Evolutionary conservation across 1,140 invertebrate genomes (phyloP).

Genomic region (Drosophila virilis): DNA sequence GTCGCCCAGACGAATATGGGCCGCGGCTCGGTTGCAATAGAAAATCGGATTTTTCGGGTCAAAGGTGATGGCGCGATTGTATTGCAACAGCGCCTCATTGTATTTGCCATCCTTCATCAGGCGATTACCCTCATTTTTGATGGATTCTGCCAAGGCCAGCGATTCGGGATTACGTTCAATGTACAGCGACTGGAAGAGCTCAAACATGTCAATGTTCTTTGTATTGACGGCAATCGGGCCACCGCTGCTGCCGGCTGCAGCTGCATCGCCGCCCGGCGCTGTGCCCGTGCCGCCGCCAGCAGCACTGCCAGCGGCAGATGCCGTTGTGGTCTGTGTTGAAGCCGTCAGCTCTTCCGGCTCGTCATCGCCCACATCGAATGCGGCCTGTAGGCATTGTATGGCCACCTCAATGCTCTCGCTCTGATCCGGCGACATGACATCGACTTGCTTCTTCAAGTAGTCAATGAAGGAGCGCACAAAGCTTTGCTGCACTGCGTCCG

Average conservation of each 20-base stretch:
- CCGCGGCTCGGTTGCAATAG: conserved; percentile 97
- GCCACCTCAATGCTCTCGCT: conserved; percentile 92
- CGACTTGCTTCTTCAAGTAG: conserved; percentile 75
- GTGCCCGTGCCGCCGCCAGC: conserved; percentile 6
- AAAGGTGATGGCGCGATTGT: conserved; percentile 93
- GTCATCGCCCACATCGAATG: conserved; percentile 87
- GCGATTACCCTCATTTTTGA: conserved; percentile 94
- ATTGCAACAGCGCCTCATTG: conserved; percentile 91
- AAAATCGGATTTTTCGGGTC: conserved; percentile 96
- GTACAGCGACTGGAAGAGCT: conserved; percentile 83
- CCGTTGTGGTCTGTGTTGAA: conserved; percentile 39
- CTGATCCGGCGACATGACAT: conserved; percentile 86
- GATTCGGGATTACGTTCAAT: conserved; percentile 85
- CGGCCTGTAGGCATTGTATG: conserved; percentile 92
- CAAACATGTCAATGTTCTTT: conserved; percentile 85
- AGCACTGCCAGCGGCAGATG: conserved; percentile 15
- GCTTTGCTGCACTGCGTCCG: conserved; percentile 74
- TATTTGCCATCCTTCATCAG: conserved; percentile 93
- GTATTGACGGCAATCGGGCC: conserved; percentile 44
- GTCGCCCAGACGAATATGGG: conserved; percentile 93
- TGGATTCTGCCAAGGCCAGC: conserved; percentile 88
- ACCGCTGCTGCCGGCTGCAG: conserved; percentile 59
- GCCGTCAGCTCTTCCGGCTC: conserved; percentile 70
- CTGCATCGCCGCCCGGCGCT: conserved; percentile 13
- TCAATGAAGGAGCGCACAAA: conserved; percentile 78